A percentile compares a stretch with the other conserved stretches of the same genome.
These are phyloP conservation scores for Erythrocercus mccallii DNA, from an alignment of 2,113 vertebrate species.

Conservation along the genomic window DNA sequence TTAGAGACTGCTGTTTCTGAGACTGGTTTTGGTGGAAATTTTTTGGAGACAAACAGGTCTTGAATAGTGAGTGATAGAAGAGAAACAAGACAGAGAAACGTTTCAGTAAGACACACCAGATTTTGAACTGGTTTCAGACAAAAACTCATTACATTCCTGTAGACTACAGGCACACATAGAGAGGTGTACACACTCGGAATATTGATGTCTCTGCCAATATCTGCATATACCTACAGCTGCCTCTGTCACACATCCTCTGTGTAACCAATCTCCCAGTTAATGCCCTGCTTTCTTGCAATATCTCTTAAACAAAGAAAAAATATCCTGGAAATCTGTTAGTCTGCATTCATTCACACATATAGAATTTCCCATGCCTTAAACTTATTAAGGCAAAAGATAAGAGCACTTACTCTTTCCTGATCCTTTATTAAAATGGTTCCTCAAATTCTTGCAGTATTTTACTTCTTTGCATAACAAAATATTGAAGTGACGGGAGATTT, in stretches of 20 bases:
- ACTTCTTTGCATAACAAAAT: not conserved
- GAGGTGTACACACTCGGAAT: not conserved
- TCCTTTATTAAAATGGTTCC: not conserved
- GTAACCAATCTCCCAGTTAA: not conserved
- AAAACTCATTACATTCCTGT: not conserved
- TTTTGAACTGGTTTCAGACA: not conserved
- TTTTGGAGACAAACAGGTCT: not conserved
- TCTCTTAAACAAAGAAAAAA: not conserved
- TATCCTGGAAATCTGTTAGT: not conserved
- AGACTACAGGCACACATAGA: fast-evolving
- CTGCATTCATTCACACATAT: not conserved
- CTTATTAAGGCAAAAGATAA: not conserved
- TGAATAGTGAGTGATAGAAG: not conserved
- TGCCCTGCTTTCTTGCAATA: not conserved
- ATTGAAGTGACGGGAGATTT: not conserved
- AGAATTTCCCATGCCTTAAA: not conserved
- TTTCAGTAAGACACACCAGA: not conserved
- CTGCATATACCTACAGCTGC: not conserved
- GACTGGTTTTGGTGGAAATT: not conserved
- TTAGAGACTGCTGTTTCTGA: not conserved
- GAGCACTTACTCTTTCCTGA: not conserved
- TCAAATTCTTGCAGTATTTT: not conserved
- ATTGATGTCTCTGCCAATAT: not conserved
- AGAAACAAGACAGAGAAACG: not conserved
- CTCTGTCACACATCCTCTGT: not conserved